These are phyloP conservation scores for Paraescarpia echinospica DNA, from an alignment of 1,140 invertebrate genomes.

Conservation along the genomic window DNA sequence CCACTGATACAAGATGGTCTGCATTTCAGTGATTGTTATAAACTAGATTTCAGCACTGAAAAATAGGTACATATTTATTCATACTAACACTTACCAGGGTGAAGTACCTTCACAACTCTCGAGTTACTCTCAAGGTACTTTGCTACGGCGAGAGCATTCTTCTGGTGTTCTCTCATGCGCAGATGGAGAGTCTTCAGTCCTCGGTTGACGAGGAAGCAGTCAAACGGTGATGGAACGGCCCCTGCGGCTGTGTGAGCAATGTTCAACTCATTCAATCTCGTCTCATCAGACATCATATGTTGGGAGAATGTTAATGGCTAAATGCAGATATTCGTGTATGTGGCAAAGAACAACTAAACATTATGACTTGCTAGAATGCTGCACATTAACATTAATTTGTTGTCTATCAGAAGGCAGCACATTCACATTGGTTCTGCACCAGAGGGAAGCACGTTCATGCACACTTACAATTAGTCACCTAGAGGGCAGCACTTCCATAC, in stretches of 20 bases:
- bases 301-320: too few species aligned
- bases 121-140: constrained; percentile 78
- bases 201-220: constrained; percentile 90
- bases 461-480: not conserved
- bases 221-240: constrained; percentile 92
- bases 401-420: not conserved
- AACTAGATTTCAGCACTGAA: too few species aligned
- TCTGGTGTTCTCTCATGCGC: constrained; percentile 87
- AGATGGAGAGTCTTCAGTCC: constrained; percentile 91
- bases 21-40: not conserved
- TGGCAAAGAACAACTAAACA: too few species aligned
- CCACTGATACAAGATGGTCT: not conserved
- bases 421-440: not conserved
- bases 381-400: too few species aligned
- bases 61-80: constrained; percentile 57
- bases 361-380: too few species aligned
- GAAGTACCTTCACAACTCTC: constrained; percentile 77
- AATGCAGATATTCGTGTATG: too few species aligned
- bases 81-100: constrained; percentile 65
- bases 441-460: not conserved
- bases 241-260: constrained; percentile 84
- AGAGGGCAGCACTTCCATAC: not conserved
- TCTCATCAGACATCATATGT: too few species aligned
- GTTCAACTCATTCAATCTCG: too few species aligned
- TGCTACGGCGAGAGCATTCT: constrained; percentile 76